Evolutionary conservation across 2,888 invertebrate genomes (phyloP).

Genomic region (Steinernema carpocapsae): DNA sequence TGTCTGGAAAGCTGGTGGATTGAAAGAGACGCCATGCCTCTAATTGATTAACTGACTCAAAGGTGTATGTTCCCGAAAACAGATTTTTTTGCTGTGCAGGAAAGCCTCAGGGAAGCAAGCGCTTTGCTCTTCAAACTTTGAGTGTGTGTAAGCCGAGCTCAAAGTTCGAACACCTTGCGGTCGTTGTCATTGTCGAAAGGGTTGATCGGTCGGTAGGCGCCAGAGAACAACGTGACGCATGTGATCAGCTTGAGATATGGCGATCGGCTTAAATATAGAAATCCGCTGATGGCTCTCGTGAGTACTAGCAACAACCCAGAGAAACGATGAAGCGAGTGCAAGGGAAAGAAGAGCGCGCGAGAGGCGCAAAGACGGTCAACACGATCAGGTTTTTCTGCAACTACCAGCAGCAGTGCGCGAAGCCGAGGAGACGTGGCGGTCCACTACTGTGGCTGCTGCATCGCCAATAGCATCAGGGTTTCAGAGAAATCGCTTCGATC

Average conservation of each 20-base stretch:
- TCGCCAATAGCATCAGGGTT: background rate
- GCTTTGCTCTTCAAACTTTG: background rate
- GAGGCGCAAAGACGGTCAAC: constrained; percentile 35
- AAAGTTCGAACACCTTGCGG: constrained; percentile 2
- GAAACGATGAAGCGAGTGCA: background rate
- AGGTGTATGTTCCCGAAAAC: background rate
- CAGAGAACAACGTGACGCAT: background rate
- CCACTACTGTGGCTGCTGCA: constrained; percentile 18
- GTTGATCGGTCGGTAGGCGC: constrained; percentile 4
- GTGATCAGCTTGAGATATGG: constrained; percentile 25
- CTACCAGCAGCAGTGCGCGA: constrained; percentile 31
- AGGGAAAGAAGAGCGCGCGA: constrained; percentile 31
- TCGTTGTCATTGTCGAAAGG: background rate
- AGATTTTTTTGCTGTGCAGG: background rate
- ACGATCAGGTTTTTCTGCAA: constrained; percentile 35
- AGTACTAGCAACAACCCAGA: constrained; percentile 17
- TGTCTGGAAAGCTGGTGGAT: no score
- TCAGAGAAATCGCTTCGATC: constrained; percentile 22
- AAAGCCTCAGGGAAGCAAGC: background rate
- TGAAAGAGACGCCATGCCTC: background rate
- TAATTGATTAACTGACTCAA: constrained; percentile 13
- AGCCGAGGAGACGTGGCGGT: constrained; percentile 23
- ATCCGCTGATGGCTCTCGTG: constrained; percentile 32
- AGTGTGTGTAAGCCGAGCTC: background rate
- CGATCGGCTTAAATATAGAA: constrained; percentile 29